Base-by-base conservation (phyloP, 2,888 invertebrate genomes). In the Caenorhabditis sp. region DNA sequence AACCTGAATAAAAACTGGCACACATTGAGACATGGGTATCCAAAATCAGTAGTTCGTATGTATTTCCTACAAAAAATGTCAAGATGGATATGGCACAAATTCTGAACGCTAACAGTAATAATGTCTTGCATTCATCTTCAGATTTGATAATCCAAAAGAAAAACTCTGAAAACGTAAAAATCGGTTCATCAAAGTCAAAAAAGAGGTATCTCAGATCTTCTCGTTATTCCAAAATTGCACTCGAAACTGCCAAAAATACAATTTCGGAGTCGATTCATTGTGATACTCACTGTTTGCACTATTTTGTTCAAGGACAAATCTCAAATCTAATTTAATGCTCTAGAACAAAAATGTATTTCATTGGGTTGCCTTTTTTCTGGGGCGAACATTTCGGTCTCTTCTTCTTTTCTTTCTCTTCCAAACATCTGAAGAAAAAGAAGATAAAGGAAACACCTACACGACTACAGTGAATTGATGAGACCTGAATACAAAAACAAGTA, bases 81-180 rank as follows among this genome's bases (percentile, higher is more conserved):
- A 26, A 24, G 44, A 1, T 58, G 41, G 38, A 70, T 35, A 58
- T 70, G 58, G 54, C 54, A 26, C 54, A 54, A 54, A 22, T 24
- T 14, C 14, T 7, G 54, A 10, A 54, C 10, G 0, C 14, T n/a
- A n/a, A n/a, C n/a, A n/a, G n/a, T n/a, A n/a, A n/a, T n/a, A n/a
- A n/a, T n/a, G n/a, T n/a, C n/a, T n/a, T n/a, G n/a, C n/a, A n/a
- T n/a, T n/a, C n/a, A n/a, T n/a, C n/a, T n/a, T n/a, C n/a, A n/a
- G n/a, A n/a, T n/a, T n/a, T n/a, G n/a, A n/a, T n/a, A n/a, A n/a
- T n/a, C n/a, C n/a, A n/a, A n/a, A n/a, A n/a, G n/a, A n/a, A n/a
- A n/a, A n/a, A n/a, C n/a, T n/a, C n/a, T n/a, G n/a, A n/a, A n/a
- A n/a, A n/a, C n/a, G n/a, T n/a, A n/a, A n/a, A n/a, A n/a, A n/a